Base-by-base conservation (phyloP, 2,797 vertebrate species). In the Champsocephalus gunnari region DNA sequence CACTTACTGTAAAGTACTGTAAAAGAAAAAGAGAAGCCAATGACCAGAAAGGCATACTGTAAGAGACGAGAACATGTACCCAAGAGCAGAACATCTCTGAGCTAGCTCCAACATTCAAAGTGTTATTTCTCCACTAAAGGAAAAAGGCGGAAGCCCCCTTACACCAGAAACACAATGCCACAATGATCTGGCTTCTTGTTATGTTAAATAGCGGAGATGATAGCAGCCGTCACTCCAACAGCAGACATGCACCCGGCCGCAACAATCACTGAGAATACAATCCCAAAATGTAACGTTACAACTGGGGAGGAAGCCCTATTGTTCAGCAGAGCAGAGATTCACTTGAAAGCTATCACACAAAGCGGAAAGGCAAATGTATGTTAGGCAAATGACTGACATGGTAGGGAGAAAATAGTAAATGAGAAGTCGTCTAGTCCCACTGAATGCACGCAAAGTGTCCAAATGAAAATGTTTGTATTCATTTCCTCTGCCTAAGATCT, bases 201-300 rank as follows among this genome's bases (percentile, higher is more conserved):
- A 66, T 53, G 68, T 70, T 75, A 79, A 81, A 77, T 12, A 76
- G 32, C 12, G 5, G 28, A 17, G 49, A 60, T 61, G 76, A 51
- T 67, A 62, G 64, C 48, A 28, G 58, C 53, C 38, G 16, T 82
- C 75, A 65, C 65, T 75, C 56, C 44, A 16, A 13, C 60, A 47
- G 69, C 53, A 68, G 69, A 75, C 71, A 71, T 11, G 41, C 38
- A 69, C 54, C 41, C 16, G 61, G 66, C 62, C 59, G 47, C 68
- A 80, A 84, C 73, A 77, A 73, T 75, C 60, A 79, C 60, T 28
- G 59, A 59, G 70, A 75, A 75, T 34, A 73, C 41, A 60, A 59
- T 74, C 51, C 59, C 32, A 57, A 55, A 71, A 85, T 63, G n/a
- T 66, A 75, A 77, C 53, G 76, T 58, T 45, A 84, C 76, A 75